Base-by-base conservation (phyloP, 2,113 vertebrate species). In the Callithrix jacchus region DNA sequence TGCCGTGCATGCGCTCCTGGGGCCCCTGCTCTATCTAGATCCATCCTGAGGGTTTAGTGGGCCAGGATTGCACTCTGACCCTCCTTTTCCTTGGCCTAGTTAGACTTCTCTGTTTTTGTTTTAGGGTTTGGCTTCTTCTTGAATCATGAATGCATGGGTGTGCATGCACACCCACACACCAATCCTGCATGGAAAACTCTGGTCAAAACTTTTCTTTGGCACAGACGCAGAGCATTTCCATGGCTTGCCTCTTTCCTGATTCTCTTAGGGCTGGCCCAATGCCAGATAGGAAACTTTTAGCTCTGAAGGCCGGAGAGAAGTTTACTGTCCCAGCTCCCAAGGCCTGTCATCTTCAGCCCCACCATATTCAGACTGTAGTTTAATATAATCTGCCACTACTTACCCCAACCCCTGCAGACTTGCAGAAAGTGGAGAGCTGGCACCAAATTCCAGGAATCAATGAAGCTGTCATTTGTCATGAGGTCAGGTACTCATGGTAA, bases 121-220 rank as follows among this genome's bases (percentile, higher is more conserved):
- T 52, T 20, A 89, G 42, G 49, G 35, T 40, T 94, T 90, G 92
- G 23, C n/a, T 88, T 83, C 66, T 77, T 90, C 58, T 95, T 91
- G 42, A 87, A 74, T 90, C 47, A 91, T 7, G 84, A 52, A 77
- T 49, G 32, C 70, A 77, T 42, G 49, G 66, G 45, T 37, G 17
- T 27, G 35, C 81, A 42, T 10, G 87, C 35, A 61, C 52, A 85
- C 45, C 52, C 10, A 14, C 30, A 83, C 56, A 61, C 73, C 42
- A 49, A 66, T 37, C 56, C n/a, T 79, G 35, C 64, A 81, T 91
- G 87, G 93, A 92, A 97, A 95, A 93, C 83, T 83, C 93, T 71
- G 61, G 79, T 85, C 71, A 96, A 88, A 56, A 89, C 37, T 91
- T 80, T 89, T 77, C 76, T 94, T 81, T 95, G 92, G 96, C 87